Conservation (phyloP, 2,113 vertebrate species). For the Mobula hypostoma region DNA sequence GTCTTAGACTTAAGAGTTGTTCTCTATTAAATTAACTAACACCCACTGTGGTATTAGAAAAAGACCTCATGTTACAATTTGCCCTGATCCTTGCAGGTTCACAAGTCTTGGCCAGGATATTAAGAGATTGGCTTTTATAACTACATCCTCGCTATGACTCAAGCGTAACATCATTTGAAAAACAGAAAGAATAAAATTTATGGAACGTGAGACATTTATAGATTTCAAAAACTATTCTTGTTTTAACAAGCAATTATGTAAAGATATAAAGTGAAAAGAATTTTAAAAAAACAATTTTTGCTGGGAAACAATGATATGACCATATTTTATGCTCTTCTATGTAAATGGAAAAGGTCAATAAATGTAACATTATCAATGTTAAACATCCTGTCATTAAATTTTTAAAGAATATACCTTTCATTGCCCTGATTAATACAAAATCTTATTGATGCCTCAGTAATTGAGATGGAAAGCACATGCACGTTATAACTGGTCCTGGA, state of each 20-base stretch:
- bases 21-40: not conserved
- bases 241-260: not conserved
- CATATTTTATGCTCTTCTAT: not conserved
- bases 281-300: not conserved
- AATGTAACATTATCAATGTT: not conserved
- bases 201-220: not conserved
- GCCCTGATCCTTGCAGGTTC: not conserved
- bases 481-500: not conserved
- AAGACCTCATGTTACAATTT: not conserved
- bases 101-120: no score
- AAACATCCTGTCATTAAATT: not conserved
- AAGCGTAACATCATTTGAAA: not conserved
- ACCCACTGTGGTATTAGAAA: not conserved
- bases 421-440: not conserved
- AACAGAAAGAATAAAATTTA: not conserved
- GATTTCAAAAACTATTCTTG: not conserved
- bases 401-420: not conserved
- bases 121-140: not conserved
- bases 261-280: not conserved
- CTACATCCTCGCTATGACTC: not conserved
- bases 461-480: not conserved
- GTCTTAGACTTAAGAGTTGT: not conserved
- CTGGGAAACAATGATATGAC: not conserved
- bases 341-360: not conserved
- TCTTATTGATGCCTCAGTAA: not conserved